These are phyloP conservation scores for Monodelphis domestica DNA, from an alignment of 2,797 vertebrate genomes.

Conservation along the genomic window DNA sequence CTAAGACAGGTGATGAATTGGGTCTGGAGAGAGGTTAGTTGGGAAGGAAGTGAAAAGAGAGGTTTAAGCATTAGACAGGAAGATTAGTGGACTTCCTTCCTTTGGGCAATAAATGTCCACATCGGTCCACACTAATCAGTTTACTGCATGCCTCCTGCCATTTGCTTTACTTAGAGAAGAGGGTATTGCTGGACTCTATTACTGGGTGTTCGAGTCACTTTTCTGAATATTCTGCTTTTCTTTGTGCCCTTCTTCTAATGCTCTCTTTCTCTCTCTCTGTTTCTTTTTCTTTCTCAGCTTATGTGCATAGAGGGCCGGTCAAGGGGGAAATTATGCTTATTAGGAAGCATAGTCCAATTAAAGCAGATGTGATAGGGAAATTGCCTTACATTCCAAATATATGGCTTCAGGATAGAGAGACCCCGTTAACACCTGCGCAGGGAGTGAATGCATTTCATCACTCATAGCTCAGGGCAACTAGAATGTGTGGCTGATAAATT, in stretches of 20 bases:
- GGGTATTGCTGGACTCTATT: slow-evolving; percentile 68
- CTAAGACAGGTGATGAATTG: slow-evolving; percentile 75
- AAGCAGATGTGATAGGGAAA: slow-evolving; percentile 70
- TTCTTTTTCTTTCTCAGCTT: slow-evolving; percentile 54
- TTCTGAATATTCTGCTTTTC: slow-evolving; percentile 57
- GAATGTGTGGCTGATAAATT: slow-evolving; percentile 66
- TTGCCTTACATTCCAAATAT: slow-evolving; percentile 82
- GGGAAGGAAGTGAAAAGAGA: slow-evolving; percentile 78
- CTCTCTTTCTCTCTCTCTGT: slow-evolving; percentile 55
- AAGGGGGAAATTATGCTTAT: slow-evolving; percentile 66
- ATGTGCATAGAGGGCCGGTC: slow-evolving; percentile 62
- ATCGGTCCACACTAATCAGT: slow-evolving; percentile 76
- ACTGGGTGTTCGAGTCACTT: slow-evolving; percentile 52
- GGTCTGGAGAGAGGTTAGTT: slow-evolving; percentile 72
- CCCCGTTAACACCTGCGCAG: slow-evolving; percentile 64
- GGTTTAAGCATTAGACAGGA: slow-evolving; percentile 63
- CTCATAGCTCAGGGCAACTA: slow-evolving; percentile 63
- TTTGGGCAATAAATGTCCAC: slow-evolving; percentile 71
- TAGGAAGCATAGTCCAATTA: slow-evolving; percentile 72
- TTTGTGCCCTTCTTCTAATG: slow-evolving; percentile 67
- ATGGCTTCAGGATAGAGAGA: slow-evolving; percentile 73
- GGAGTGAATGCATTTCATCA: slow-evolving; percentile 64
- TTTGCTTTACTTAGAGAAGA: slow-evolving; percentile 68
- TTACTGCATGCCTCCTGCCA: slow-evolving; percentile 72
- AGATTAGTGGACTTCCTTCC: slow-evolving; percentile 76